These are phyloP conservation scores for Catharus fuscescens DNA, from an alignment of 2,113 vertebrate species.

Conservation along the genomic window DNA sequence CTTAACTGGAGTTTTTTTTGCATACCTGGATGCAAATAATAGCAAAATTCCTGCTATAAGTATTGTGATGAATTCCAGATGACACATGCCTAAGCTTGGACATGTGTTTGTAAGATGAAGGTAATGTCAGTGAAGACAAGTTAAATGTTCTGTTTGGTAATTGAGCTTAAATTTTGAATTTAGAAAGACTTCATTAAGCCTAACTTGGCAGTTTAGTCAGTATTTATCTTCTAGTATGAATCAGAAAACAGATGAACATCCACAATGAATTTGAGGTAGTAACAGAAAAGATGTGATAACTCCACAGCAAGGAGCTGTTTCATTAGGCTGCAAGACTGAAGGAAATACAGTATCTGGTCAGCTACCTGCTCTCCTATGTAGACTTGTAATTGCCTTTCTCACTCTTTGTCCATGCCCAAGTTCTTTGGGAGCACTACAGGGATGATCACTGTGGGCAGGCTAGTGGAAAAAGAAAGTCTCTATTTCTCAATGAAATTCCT, in stretches of 20 bases:
- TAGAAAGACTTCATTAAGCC: background rate
- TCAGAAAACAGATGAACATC: background rate
- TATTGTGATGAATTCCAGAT: background rate
- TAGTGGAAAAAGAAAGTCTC: background rate
- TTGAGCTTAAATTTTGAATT: background rate
- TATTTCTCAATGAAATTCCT: background rate
- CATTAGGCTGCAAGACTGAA: background rate
- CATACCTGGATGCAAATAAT: background rate
- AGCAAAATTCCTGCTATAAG: background rate
- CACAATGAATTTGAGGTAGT: background rate
- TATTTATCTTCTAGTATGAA: background rate
- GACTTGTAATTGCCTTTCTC: background rate
- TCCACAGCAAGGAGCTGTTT: background rate
- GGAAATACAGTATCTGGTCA: background rate
- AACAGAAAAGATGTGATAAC: background rate
- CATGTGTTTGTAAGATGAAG: background rate
- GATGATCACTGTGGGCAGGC: accelerated
- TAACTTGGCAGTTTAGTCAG: background rate
- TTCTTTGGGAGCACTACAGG: background rate
- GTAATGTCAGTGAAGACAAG: background rate
- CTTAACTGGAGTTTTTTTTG: background rate
- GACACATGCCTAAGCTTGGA: background rate
- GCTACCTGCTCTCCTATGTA: background rate
- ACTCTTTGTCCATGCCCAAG: accelerated
- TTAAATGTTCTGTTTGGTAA: background rate